Evolutionary conservation across 2,888 invertebrate genomes (phyloP), one percentile per base, ranked within the genome.

Genomic region (Leucoptera coffeella): DNA sequence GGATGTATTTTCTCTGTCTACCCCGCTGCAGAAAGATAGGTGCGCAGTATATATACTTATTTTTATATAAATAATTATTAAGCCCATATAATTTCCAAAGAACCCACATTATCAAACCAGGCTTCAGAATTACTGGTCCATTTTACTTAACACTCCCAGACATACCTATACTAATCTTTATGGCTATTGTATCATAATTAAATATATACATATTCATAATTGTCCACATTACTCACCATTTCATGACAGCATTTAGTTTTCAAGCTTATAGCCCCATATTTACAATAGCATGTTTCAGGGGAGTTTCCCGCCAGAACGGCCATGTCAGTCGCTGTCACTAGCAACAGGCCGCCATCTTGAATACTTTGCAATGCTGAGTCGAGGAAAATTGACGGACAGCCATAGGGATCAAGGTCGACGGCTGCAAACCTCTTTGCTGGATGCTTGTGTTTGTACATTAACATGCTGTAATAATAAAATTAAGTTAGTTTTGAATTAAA

Each of bases 321-420:
- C 89, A 95, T 92, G 53, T 99, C 99, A 0, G 99, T 99, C 14
- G 95, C 96, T 0, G 99, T 99, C 1, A 99, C 82, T 38, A 96
- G 76, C 15, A 99, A 58, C 14, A 99, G 48, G 0, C 97, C 97
- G 9, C 88, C 86, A 36, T 88, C 82, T 25, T 74, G 73, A 0
- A 90, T 62, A 31, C 82, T 79, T 50, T 90, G 87, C 0, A 96
- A 82, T 0, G 93, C 91, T 0, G 85, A 76, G 47, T 95, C 94
- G 0, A 99, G 71, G 59, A 99, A 99, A 21, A 80, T 79, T 2
- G 90, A 82, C 0, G 99, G 94, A 41, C 92, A 91, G 2, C 99
- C 99, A 38, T 97, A 99, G 0, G 99, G 99, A 62, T 99, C 99
- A 30, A 99, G 59, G 55, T 99, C 99, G 27, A 99, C 81, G 0